These are phyloP conservation scores for Anas flavirostris DNA, from an alignment of 2,797 vertebrate species.

Conservation along the genomic window DNA sequence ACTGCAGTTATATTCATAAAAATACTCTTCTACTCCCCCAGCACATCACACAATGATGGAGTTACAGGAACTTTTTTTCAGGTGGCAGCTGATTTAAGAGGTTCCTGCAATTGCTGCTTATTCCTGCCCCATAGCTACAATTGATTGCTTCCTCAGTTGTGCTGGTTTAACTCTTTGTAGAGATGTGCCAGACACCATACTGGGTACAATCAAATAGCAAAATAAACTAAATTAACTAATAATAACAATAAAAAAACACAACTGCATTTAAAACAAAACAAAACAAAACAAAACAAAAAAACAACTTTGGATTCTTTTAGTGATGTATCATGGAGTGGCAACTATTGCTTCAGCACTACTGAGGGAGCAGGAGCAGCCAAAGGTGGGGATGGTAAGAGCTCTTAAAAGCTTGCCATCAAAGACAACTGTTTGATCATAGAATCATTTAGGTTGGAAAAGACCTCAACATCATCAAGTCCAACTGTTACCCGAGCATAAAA, in stretches of 20 bases:
- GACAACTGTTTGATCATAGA: not conserved
- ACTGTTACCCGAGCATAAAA: not conserved
- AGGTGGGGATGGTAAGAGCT: not conserved
- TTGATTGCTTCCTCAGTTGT: not conserved
- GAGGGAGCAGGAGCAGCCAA: not conserved
- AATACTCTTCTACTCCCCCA: constrained; percentile 67
- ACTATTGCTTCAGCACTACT: not conserved
- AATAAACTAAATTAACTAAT: too few species aligned
- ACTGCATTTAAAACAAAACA: not conserved
- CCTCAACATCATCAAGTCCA: too few species aligned
- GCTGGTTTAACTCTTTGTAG: not conserved
- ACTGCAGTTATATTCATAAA: constrained; percentile 72
- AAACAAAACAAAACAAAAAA: too few species aligned
- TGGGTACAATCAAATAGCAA: not conserved
- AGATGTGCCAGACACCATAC: not conserved
- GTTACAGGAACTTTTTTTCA: constrained; percentile 45
- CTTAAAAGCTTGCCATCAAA: not conserved
- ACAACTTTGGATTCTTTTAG: not conserved
- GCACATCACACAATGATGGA: constrained; percentile 52
- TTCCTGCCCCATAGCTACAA: not conserved
- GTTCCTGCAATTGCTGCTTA: not conserved
- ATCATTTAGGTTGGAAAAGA: too few species aligned
- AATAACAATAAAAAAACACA: too few species aligned
- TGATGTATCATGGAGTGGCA: not conserved
- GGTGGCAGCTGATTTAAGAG: constrained; percentile 41